Evolutionary conservation across 2,113 vertebrate genomes (phyloP), one percentile per base, ranked within the genome.

Genomic region (Mastomys coucha): DNA sequence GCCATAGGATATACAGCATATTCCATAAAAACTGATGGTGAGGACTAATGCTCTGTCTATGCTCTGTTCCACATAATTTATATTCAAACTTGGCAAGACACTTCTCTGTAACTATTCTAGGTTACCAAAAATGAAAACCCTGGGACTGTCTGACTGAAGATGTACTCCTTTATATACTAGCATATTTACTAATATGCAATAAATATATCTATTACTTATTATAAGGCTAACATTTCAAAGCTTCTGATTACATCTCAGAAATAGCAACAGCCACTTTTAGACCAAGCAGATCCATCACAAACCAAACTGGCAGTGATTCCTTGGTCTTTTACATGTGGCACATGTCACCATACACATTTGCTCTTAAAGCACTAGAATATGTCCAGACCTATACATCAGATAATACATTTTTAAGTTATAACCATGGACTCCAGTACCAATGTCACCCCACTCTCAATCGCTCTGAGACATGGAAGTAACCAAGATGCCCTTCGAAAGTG

Each of bases 241-340:
- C 69, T 91, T 87, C 56, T 91, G 53, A 84, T 36, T 39, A 56
- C 17, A 84, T 33, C 76, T 94, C 42, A 89, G 76, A 95, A 82
- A 78, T 14, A 63, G 81, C 31, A 91, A 42, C 53, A 82, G n/a
- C 28, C 22, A 14, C 53, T 90, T 49, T 77, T 17, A 92, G 31
- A 93, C 72, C 49, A 91, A 91, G 49, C 4, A 92, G 22, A 81
- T 90, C 53, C 22, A 81, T n/a, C 31, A 92, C 80, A 80, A 33
- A 36, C 5, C 24, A 91, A 81, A 95, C 7, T n/a, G 28, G 45
- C 39, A 86, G 81, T 22, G 60, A 28, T 45, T 31, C 45, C 19
- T 24, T 84, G 31, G 56, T 60, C 28, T 53, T 93, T 60, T 92
- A 45, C 39, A 77, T 12, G 19, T 53, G 39, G 14, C 26, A 81